Evolutionary conservation across 2,113 vertebrate species (phyloP).

Genomic region (Rafetus swinhoei): DNA sequence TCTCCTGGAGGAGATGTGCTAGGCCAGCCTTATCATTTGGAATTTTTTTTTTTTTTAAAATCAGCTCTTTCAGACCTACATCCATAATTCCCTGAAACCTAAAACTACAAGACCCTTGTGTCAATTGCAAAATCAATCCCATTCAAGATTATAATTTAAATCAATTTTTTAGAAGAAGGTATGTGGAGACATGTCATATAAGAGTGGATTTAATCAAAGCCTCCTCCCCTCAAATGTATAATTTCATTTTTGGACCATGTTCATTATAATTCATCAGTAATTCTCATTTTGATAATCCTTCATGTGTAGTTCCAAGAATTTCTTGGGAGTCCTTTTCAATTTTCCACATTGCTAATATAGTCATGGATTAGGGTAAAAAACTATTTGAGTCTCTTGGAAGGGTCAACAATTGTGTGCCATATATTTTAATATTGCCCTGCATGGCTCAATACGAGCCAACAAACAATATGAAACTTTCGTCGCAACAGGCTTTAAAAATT

Average conservation of each 20-base stretch:
- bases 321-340: constrained; percentile 51
- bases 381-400: constrained; percentile 48
- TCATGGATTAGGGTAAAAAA: constrained; percentile 18
- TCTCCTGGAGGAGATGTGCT: background rate
- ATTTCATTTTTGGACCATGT: constrained; percentile 45
- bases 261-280: constrained; percentile 52
- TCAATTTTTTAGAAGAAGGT: background rate
- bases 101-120: background rate
- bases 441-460: constrained; percentile 14
- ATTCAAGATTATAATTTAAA: background rate
- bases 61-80: background rate
- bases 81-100: background rate
- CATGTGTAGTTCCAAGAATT: constrained; percentile 48
- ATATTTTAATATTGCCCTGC: background rate
- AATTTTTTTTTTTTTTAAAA: too few relatives aligned
- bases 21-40: background rate
- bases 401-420: constrained; percentile 45
- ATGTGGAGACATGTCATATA: background rate
- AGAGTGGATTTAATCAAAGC: constrained; percentile 43
- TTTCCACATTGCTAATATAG: constrained; percentile 56
- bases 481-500: background rate
- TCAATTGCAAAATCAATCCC: background rate
- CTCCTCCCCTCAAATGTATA: constrained; percentile 9
- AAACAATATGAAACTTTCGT: constrained; percentile 3
- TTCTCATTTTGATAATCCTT: constrained; percentile 44